phyloP scores from a whole-genome alignment of 2,888 invertebrate genomes.

The Cecidostiba fungosa region DNA sequence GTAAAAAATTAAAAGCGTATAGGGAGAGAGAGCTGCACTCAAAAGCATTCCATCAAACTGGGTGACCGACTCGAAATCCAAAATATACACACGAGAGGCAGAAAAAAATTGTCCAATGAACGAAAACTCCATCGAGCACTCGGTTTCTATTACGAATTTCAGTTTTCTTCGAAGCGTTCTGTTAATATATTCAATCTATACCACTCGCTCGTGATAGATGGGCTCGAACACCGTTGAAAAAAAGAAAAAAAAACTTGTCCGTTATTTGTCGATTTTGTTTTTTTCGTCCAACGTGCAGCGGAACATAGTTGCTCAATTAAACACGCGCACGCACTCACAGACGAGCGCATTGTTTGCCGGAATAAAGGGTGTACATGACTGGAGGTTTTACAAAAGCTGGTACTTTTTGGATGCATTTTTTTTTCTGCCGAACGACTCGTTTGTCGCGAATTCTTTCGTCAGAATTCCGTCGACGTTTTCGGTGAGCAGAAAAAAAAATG shows the following conservation, averaged over 20 bases:
- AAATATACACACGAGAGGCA: neutral
- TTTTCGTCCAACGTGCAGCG: neutral
- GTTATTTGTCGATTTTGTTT: neutral
- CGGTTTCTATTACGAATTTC: neutral
- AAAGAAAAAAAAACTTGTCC: neutral
- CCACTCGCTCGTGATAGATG: neutral
- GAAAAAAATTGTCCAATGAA: too few relatives aligned
- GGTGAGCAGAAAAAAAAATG: too few relatives aligned
- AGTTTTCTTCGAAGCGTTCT: neutral
- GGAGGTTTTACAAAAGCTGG: neutral
- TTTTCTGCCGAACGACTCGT: neutral
- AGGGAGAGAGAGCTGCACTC: neutral
- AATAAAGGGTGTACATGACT: conserved; percentile 6
- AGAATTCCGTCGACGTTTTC: neutral
- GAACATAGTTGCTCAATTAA: conserved; percentile 6
- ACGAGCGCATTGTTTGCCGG: neutral
- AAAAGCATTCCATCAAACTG: neutral
- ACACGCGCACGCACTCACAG: neutral
- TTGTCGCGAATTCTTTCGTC: neutral
- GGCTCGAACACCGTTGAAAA: neutral
- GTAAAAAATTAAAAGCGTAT: neutral
- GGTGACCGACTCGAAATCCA: neutral
- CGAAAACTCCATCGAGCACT: too few relatives aligned
- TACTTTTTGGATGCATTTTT: neutral
- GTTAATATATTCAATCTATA: neutral